A percentile compares a stretch with the other conserved stretches of the same genome.
phyloP scores from a whole-genome alignment of 2,888 invertebrate species.

The Frankliniella intonsa region DNA sequence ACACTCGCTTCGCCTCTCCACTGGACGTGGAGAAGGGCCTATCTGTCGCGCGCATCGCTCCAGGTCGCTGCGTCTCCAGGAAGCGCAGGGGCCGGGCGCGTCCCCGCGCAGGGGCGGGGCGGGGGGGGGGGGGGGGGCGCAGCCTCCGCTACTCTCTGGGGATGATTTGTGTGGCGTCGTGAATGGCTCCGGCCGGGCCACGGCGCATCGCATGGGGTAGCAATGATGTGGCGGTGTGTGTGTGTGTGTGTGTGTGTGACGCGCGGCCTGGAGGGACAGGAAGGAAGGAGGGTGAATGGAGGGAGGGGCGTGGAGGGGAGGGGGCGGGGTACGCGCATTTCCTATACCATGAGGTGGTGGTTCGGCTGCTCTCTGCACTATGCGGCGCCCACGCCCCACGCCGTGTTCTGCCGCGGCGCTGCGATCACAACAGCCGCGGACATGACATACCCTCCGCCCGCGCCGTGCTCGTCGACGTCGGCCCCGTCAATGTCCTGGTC shows the following conservation, averaged over 20 bases:
- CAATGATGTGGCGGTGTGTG: neutral
- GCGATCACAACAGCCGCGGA: too few species aligned
- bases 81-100: neutral
- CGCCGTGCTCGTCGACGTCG: neutral
- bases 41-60: neutral
- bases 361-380: neutral
- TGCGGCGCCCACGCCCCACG: neutral
- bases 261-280: neutral
- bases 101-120: neutral
- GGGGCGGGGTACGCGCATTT: neutral
- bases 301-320: neutral
- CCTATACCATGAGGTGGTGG: neutral
- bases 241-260: neutral
- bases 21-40: neutral
- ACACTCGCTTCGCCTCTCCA: neutral
- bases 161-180: slow-evolving; percentile 2
- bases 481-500: neutral
- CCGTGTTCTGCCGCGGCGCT: too few species aligned
- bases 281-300: neutral
- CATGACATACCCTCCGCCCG: too few species aligned
- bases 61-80: neutral
- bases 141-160: neutral
- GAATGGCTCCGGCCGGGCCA: neutral
- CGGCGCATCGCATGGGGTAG: neutral
- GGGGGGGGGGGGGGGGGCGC: neutral